Conservation (phyloP, 2,888 invertebrate genomes). For the Aromia moschata region DNA sequence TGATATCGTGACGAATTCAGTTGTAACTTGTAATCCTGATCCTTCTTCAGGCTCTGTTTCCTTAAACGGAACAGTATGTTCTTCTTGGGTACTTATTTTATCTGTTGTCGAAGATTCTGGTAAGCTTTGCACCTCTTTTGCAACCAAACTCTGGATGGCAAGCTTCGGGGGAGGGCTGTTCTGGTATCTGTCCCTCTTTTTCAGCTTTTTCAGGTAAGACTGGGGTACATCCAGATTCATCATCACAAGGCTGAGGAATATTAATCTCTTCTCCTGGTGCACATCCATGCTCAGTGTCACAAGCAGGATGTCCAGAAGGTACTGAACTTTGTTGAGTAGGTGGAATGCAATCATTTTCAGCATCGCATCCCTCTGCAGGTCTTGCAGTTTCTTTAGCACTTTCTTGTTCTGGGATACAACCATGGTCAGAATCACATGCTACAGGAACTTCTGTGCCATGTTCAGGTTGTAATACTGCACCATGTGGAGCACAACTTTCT, state of each 20-base stretch:
- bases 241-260: conserved; percentile 19
- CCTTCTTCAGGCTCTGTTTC: conserved; percentile 17
- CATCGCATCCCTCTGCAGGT: conserved; percentile 24
- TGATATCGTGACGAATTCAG: conserved; percentile 23
- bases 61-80: no score
- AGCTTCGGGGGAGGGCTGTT: conserved; percentile 17
- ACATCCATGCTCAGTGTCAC: conserved; percentile 1
- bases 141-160: background rate
- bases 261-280: background rate
- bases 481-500: conserved; percentile 27
- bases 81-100: no score
- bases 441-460: conserved; percentile 13
- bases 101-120: background rate
- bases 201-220: conserved; percentile 16
- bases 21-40: conserved; percentile 19
- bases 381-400: conserved; percentile 17
- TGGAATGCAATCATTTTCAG: conserved; percentile 1
- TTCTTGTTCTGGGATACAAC: conserved; percentile 5
- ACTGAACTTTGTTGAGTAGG: no score
- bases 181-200: conserved; percentile 27
- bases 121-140: background rate
- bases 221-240: conserved; percentile 23
- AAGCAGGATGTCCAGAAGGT: conserved; percentile 4
- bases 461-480: conserved; percentile 28
- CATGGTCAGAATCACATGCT: conserved; percentile 12